Percentiles rank a stretch among this genome's conserved stretches.
Conservation (phyloP, 2,888 invertebrate species). For the Meandrusa payeni region DNA sequence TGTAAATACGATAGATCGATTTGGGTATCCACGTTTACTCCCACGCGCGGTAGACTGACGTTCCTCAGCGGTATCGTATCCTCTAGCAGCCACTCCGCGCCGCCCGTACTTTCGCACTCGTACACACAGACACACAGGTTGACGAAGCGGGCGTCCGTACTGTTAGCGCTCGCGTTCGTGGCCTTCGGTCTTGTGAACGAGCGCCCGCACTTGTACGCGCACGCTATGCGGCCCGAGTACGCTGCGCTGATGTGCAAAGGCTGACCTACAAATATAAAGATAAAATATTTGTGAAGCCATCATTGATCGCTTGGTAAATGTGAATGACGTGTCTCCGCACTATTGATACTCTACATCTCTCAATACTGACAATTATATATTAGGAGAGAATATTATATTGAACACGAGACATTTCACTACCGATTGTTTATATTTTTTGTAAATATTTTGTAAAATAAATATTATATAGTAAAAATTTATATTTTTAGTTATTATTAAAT, state of each 20-base stretch:
- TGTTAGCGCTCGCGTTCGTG: slow-evolving; percentile 83
- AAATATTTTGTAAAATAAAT: too few relatives aligned
- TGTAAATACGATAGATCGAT: slow-evolving; percentile 91
- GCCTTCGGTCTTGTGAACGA: slow-evolving; percentile 94
- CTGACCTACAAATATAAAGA: slow-evolving; percentile 85
- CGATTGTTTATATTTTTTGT: too few relatives aligned
- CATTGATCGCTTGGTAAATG: too few relatives aligned
- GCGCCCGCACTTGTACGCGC: slow-evolving; percentile 96
- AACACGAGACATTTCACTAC: too few relatives aligned
- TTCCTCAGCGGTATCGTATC: slow-evolving; percentile 97
- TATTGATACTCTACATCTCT: too few relatives aligned
- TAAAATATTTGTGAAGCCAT: too few relatives aligned
- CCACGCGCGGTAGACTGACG: slow-evolving; percentile 91
- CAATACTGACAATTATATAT: too few relatives aligned
- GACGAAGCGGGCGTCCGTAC: slow-evolving; percentile 87
- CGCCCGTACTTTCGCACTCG: slow-evolving; percentile 98
- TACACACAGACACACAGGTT: slow-evolving; percentile 97
- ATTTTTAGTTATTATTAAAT: too few relatives aligned
- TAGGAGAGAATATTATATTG: too few relatives aligned
- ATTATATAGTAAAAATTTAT: too few relatives aligned
- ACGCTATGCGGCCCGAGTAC: slow-evolving; percentile 97
- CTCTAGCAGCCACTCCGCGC: slow-evolving; percentile 95
- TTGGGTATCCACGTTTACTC: slow-evolving; percentile 90
- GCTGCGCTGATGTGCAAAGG: slow-evolving; percentile 97
- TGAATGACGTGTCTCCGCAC: too few relatives aligned